A percentile compares a stretch with the other conserved stretches of the same genome.
phyloP scores from a whole-genome alignment of 1,140 invertebrate species.

The Brachionus asplanchnoidis region DNA sequence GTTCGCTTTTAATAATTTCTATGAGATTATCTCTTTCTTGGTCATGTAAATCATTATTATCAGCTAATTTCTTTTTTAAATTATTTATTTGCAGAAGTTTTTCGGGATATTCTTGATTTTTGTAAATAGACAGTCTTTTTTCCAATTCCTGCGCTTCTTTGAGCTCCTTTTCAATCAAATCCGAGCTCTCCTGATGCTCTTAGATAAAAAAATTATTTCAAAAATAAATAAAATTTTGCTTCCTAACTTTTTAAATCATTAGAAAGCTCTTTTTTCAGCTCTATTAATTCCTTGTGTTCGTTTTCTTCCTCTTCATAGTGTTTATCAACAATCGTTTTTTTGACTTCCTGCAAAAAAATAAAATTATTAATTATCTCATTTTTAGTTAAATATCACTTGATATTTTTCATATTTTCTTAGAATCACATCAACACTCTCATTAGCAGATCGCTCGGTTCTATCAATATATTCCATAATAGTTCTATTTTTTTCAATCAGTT shows the following conservation, averaged over 20 bases:
- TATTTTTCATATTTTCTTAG: slow-evolving; percentile 38
- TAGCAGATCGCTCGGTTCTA: background rate
- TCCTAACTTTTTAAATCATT: slow-evolving; percentile 8
- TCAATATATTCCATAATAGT: background rate
- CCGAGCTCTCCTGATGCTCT: slow-evolving; percentile 22
- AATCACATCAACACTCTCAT: slow-evolving; percentile 34
- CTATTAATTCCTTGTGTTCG: background rate
- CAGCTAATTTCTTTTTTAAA: slow-evolving; percentile 10
- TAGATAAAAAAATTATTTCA: background rate
- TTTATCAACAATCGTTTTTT: slow-evolving; percentile 32
- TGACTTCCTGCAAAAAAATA: slow-evolving; percentile 6
- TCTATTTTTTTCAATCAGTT: slow-evolving; percentile 15
- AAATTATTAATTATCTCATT: no score
- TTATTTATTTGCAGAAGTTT: slow-evolving; percentile 26
- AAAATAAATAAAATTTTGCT: background rate
- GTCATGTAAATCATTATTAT: slow-evolving; percentile 11
- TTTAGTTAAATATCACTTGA: background rate
- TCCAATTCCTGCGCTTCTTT: background rate
- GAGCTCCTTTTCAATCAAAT: background rate
- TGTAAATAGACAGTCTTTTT: slow-evolving; percentile 12
- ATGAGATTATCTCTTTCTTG: background rate
- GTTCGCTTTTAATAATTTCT: slow-evolving; percentile 33
- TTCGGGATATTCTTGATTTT: slow-evolving; percentile 41
- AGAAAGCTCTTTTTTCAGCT: slow-evolving; percentile 6
- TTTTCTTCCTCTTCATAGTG: slow-evolving; percentile 17